Percentiles rank a stretch among this genome's conserved stretches.
Evolutionary conservation across 2,113 vertebrate species (phyloP).

Genomic region (Aphelocoma coerulescens): DNA sequence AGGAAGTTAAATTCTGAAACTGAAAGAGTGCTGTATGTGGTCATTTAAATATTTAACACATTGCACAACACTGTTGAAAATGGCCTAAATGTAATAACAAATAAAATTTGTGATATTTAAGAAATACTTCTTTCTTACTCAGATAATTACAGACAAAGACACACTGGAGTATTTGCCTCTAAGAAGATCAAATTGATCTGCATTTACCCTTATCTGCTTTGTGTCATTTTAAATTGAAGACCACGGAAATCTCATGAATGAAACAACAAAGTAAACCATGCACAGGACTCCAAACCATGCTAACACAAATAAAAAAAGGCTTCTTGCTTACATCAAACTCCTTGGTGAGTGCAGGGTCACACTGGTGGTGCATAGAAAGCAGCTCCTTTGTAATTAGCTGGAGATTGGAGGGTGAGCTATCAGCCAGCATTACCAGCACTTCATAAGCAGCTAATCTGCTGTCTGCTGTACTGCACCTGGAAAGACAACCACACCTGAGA

Average conservation of each 20-base stretch:
- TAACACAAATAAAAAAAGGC: background rate
- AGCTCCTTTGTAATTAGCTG: slow-evolving; percentile 91
- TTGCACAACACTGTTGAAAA: background rate
- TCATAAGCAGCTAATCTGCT: slow-evolving; percentile 96
- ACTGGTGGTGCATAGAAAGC: slow-evolving; percentile 96
- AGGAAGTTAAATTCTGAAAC: background rate
- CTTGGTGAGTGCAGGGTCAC: slow-evolving; percentile 93
- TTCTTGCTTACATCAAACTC: slow-evolving; percentile 90
- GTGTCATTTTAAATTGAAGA: background rate
- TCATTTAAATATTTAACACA: background rate
- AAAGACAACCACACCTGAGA: slow-evolving; percentile 19
- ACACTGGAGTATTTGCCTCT: background rate
- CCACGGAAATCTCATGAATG: background rate
- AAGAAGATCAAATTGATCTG: background rate
- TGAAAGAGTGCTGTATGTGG: accelerated
- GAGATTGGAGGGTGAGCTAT: slow-evolving; percentile 92
- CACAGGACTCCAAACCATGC: background rate
- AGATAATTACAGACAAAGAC: background rate
- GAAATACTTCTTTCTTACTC: background rate
- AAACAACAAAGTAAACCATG: background rate
- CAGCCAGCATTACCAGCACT: slow-evolving; percentile 96
- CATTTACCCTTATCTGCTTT: background rate
- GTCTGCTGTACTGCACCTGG: slow-evolving; percentile 92
- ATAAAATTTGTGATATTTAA: background rate
- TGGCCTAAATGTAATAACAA: background rate